Percentiles rank a stretch among this genome's conserved stretches.
phyloP scores from a whole-genome alignment of 1,140 invertebrate species.

The Drosophila persimilis region DNA sequence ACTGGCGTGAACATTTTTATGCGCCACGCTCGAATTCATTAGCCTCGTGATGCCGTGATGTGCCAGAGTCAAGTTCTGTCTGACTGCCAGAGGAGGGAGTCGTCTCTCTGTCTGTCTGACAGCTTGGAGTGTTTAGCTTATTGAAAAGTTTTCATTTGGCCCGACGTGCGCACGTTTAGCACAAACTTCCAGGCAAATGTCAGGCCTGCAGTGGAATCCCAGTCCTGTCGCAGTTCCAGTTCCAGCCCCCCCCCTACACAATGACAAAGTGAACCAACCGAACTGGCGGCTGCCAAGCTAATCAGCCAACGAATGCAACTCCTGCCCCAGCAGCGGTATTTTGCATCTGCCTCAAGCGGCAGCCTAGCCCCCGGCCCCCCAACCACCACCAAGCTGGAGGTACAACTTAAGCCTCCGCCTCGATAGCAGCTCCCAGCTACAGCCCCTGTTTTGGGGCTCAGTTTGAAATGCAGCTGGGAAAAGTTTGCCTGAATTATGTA shows the following conservation, averaged over 20 bases:
- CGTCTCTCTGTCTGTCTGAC: background rate
- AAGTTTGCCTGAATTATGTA: slow-evolving; percentile 74
- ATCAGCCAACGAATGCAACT: slow-evolving; percentile 55
- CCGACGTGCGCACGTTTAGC: slow-evolving; percentile 47
- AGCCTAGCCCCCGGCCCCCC: too few relatives aligned
- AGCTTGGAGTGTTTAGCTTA: slow-evolving; percentile 75
- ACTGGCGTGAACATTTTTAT: slow-evolving; percentile 66
- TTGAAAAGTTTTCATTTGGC: slow-evolving; percentile 73
- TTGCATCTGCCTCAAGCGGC: slow-evolving; percentile 9
- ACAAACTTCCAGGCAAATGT: slow-evolving; percentile 43
- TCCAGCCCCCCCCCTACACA: background rate
- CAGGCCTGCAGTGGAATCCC: background rate
- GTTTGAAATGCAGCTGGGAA: slow-evolving; percentile 23
- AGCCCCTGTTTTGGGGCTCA: slow-evolving; percentile 20
- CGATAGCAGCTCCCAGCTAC: slow-evolving; percentile 12
- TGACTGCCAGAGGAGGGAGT: too few relatives aligned
- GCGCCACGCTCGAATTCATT: slow-evolving; percentile 72
- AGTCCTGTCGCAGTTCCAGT: too few relatives aligned
- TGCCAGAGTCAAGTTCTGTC: slow-evolving; percentile 9
- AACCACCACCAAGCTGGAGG: background rate
- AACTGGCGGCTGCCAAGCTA: slow-evolving; percentile 58
- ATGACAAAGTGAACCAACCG: slow-evolving; percentile 65
- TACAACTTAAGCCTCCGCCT: background rate
- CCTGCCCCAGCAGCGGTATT: background rate
- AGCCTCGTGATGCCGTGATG: slow-evolving; percentile 33